Evolutionary conservation across 2,113 vertebrate genomes (phyloP).

Genomic region (Hoplias malabaricus): DNA sequence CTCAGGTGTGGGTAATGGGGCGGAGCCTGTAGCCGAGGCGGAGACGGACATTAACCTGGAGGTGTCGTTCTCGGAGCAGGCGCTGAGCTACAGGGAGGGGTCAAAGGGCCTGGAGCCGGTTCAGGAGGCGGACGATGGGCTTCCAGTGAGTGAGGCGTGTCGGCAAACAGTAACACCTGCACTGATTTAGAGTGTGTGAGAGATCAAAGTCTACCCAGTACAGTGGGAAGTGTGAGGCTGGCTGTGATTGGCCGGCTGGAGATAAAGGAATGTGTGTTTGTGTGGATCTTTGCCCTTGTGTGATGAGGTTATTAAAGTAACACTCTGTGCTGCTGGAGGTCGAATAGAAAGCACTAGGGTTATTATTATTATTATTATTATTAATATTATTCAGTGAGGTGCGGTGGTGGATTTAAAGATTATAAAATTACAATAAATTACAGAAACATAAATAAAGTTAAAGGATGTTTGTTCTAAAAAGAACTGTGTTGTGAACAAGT

Average conservation of each 20-base stretch:
- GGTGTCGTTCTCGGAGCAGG: conserved; percentile 93
- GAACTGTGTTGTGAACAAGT: no score
- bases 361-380: no score
- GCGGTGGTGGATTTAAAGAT: no score
- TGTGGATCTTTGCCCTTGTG: conserved; percentile 20
- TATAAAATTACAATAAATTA: background rate
- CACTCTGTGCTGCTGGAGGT: background rate
- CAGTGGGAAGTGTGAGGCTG: background rate
- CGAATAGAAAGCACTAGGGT: background rate
- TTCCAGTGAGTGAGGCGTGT: conserved; percentile 77
- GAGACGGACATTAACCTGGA: conserved; percentile 89
- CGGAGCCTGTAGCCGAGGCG: conserved; percentile 36
- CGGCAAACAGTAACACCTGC: conserved; percentile 48
- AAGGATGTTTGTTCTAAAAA: no score
- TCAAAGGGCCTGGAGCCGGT: conserved; percentile 62
- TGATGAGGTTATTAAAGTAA: conserved; percentile 10
- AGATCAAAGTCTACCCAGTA: conserved; percentile 42
- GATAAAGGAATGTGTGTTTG: conserved; percentile 22
- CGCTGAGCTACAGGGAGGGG: conserved; percentile 79
- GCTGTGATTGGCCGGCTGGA: conserved; percentile 15
- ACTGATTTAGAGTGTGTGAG: conserved; percentile 29
- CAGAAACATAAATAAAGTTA: no score
- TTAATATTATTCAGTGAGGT: no score
- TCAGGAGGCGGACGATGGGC: conserved; percentile 74
- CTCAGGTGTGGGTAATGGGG: conserved; percentile 44